Percentiles rank a stretch among this genome's conserved stretches.
phyloP scores from a whole-genome alignment of 1,140 invertebrate genomes.

The Bursaphelenchus mucronatus region DNA sequence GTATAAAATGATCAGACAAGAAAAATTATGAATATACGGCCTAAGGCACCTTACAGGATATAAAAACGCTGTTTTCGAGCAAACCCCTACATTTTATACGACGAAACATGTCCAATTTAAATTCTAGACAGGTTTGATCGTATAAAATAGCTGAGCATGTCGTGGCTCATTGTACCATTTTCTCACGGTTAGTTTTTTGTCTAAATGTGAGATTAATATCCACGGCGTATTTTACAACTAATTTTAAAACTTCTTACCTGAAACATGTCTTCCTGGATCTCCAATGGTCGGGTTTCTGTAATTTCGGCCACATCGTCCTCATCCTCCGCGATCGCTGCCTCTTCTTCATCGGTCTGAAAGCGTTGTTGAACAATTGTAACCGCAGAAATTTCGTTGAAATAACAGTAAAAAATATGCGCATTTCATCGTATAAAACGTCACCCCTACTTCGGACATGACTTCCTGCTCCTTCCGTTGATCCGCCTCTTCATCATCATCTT shows the following conservation, averaged over 20 bases:
- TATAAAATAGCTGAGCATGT: no score
- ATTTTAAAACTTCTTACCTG: conserved; percentile 13
- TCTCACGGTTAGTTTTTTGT: no score
- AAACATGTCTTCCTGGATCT: conserved; percentile 21
- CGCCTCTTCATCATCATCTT: conserved; percentile 16
- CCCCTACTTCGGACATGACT: conserved; percentile 27
- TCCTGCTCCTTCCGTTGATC: conserved; percentile 18
- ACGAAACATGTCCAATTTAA: no score
- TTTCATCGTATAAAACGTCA: conserved; percentile 1
- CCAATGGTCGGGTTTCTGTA: neutral
- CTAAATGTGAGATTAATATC: no score
- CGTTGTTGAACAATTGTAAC: neutral
- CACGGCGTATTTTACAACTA: no score
- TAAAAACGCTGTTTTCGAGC: no score
- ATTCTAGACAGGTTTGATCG: no score
- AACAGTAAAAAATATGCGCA: neutral
- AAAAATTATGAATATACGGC: no score
- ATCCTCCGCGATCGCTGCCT: conserved; percentile 19
- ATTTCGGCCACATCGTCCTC: conserved; percentile 26
- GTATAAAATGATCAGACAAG: no score
- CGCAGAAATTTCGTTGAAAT: neutral
- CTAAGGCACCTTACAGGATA: no score
- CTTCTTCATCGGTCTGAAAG: conserved; percentile 27
- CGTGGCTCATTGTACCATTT: no score
- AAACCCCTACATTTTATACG: no score